Conservation (phyloP, 2,888 invertebrate species). For the Trachelus troglodyta region DNA sequence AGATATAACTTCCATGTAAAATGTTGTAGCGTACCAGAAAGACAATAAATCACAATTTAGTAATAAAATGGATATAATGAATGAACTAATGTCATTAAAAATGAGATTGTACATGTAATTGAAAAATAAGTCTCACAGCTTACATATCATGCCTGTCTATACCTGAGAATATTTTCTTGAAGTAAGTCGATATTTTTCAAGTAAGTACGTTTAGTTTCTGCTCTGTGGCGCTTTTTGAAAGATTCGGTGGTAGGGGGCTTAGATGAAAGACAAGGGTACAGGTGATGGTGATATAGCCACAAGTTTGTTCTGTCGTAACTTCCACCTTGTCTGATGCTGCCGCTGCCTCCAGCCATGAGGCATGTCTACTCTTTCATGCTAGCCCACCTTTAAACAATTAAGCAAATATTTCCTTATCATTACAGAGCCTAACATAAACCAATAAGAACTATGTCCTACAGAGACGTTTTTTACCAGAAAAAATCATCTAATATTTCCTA, state of each 20-base stretch:
- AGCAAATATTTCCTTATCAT: slow-evolving; percentile 2
- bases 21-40: background rate
- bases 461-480: background rate
- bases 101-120: background rate
- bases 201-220: slow-evolving; percentile 43
- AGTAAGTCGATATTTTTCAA: slow-evolving; percentile 43
- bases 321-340: slow-evolving; percentile 54
- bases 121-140: background rate
- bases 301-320: slow-evolving; percentile 53
- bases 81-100: background rate
- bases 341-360: slow-evolving; percentile 62
- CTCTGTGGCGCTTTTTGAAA: slow-evolving; percentile 47
- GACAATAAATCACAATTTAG: background rate
- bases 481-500: too few relatives aligned
- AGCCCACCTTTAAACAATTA: slow-evolving; percentile 47
- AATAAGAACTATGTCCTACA: background rate
- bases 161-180: slow-evolving; percentile 55
- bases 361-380: slow-evolving; percentile 59
- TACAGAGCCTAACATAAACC: background rate
- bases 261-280: slow-evolving; percentile 35
- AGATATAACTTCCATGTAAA: background rate
- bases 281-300: slow-evolving; percentile 44
- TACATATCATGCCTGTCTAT: background rate
- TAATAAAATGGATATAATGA: background rate
- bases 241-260: slow-evolving; percentile 41